Base-by-base conservation (phyloP, 2,113 vertebrate genomes). In the Caranx melampygus region DNA sequence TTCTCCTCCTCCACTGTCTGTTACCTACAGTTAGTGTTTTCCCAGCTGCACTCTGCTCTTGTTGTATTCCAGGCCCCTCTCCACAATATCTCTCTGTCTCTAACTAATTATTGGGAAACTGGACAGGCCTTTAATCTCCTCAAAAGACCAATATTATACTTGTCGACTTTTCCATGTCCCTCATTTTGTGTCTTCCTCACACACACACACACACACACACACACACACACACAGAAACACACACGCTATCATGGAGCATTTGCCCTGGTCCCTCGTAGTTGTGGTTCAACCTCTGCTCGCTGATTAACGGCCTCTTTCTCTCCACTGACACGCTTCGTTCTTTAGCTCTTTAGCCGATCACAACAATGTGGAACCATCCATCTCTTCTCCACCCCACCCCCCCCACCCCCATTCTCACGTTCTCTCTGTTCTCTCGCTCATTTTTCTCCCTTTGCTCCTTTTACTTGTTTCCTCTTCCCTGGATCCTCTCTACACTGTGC, bases 301-400 rank as follows among this genome's bases (percentile, higher is more conserved):
- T 91, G 90, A 90, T 91, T 74, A 88, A 92, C 84, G 49, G 87
- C 79, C 86, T 67, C 69, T 54, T 77, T 86, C 83, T 2, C 65
- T 64, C 62, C 5, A 3, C 74, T 89, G 89, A 87, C 89, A 72
- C 11, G 9, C 58, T 59, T 62, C 21, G 74, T 90, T 92, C 84
- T 73, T 89, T 26, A 72, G 84, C 86, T 87, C 84, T 89, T 88
- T 87, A 88, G 52, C 84, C 66, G 57, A 87, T 87, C 85, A 82
- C 83, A 81, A 84, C 85, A 68, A 70, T 72, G 58, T 68, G 21
- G 66, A 82, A 62, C 47, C 86, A 91, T 92, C 81, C 52, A 83
- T 91, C 89, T 90, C 80, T 51, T 70, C 63, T 79, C 62, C 65
- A 51, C 68, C 44, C 45, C 26, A 20, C 34, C 6, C 18, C 10